A percentile compares a stretch with the other conserved stretches of the same genome.
phyloP scores from a whole-genome alignment of 2,113 vertebrate genomes.

The Cinclus mexicanus region DNA sequence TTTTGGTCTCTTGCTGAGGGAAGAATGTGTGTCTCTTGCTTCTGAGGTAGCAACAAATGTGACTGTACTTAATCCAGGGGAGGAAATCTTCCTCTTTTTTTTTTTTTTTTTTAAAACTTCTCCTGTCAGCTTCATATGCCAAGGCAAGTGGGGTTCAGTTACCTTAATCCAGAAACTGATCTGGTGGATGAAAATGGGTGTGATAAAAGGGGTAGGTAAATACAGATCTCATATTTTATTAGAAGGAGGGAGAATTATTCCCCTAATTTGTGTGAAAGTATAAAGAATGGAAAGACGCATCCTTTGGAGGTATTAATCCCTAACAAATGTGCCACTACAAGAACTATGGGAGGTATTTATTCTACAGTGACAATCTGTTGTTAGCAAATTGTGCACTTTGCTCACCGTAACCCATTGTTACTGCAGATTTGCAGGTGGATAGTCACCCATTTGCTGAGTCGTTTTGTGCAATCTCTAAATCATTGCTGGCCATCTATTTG shows the following conservation, averaged over 20 bases:
- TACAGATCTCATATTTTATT: neutral
- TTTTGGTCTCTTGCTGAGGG: neutral
- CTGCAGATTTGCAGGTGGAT: neutral
- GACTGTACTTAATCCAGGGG: neutral
- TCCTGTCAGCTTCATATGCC: neutral
- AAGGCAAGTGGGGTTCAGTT: neutral
- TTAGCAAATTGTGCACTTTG: neutral
- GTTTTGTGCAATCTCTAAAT: conserved; percentile 50
- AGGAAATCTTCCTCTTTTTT: neutral
- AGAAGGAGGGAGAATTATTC: neutral
- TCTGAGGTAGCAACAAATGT: conserved; percentile 1
- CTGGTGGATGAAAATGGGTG: neutral
- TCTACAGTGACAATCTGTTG: neutral
- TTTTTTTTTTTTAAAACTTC: neutral
- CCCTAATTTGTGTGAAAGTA: neutral
- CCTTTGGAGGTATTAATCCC: neutral
- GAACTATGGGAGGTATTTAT: neutral
- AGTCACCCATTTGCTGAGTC: neutral
- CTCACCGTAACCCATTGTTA: neutral
- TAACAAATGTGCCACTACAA: neutral
- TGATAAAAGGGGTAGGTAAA: neutral
- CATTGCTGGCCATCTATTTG: conserved; percentile 37
- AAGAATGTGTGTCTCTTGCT: neutral
- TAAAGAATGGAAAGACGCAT: neutral
- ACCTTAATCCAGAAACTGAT: neutral